phyloP scores from a whole-genome alignment of 1,140 invertebrate genomes.

The Drosophila tristis region DNA sequence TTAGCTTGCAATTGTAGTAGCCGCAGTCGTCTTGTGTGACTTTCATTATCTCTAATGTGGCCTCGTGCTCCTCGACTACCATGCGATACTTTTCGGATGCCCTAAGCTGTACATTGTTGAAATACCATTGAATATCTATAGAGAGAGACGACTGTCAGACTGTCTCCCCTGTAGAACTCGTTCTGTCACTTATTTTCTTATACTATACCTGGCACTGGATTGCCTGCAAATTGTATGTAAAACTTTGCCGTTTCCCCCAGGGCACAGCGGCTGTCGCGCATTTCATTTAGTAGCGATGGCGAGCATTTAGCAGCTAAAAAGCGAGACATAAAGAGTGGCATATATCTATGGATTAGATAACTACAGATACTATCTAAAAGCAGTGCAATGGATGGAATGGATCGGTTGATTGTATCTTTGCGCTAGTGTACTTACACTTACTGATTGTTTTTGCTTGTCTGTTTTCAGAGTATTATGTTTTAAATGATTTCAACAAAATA shows the following conservation, averaged over 20 bases:
- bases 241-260: constrained; percentile 91
- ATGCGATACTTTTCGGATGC: constrained; percentile 90
- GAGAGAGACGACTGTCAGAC: constrained; percentile 57
- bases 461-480: constrained; percentile 27
- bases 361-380: constrained; percentile 38
- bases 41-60: constrained; percentile 89
- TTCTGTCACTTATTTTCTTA: constrained; percentile 1
- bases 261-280: constrained; percentile 89
- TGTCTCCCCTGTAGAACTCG: neutral
- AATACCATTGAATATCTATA: constrained; percentile 95
- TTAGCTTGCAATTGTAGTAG: constrained; percentile 93
- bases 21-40: constrained; percentile 90
- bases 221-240: constrained; percentile 92
- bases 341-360: constrained; percentile 62
- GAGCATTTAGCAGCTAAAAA: constrained; percentile 90
- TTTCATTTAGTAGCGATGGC: constrained; percentile 92
- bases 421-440: constrained; percentile 53
- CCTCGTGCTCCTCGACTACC: constrained; percentile 88
- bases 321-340: constrained; percentile 58
- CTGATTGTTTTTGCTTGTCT: constrained; percentile 44
- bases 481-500: constrained; percentile 10
- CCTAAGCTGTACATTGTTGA: constrained; percentile 91
- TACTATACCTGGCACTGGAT: constrained; percentile 91
- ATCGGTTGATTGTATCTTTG: constrained; percentile 1
- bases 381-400: neutral